Evolutionary conservation across 2,113 vertebrate genomes (phyloP), one percentile per base, ranked within the genome.

Genomic region (Equus przewalskii): DNA sequence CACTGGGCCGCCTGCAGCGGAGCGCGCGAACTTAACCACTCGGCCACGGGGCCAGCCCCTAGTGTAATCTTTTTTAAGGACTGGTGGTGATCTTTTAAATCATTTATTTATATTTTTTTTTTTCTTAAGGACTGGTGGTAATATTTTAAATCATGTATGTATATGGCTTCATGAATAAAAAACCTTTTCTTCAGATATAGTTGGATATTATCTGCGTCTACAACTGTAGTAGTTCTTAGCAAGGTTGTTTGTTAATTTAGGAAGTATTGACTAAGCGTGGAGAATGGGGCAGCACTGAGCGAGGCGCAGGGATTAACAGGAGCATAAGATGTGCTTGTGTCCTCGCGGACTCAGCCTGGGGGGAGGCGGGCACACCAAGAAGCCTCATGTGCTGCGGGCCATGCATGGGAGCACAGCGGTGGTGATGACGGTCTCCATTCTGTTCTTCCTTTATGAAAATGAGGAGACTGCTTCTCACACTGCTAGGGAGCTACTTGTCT

Each of bases 361-460:
- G 1, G 33, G n/a, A 78, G 49, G 33, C 3, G 2, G 10, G 12
- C 33, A 3, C 18, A 19, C 13, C 10, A 21, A 6, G 70, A 8
- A 62, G 60, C 24, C 8, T 3, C 11, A 0, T 5, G 33, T 79
- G 70, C 5, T 22, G 7, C 1, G 4, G 46, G 36, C 54, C 12
- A 13, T 22, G 14, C 5, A 3, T 4, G 4, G 19, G 4, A 10
- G 28, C 15, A 0, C 21, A 4, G 51, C 16, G 16, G 16, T 16
- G 9, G 5, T n/a, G 14, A 6, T n/a, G 14, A 11, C 3, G 0
- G 7, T 24, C 30, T 56, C 67, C 5, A 3, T 36, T 28, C 21
- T 64, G 36, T 36, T 79, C 49, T 64, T 54, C 6, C 7, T 11
- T 70, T 36, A 22, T 3, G 6, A 18, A 28, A n/a, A 67, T 6